These are phyloP conservation scores for Clarias batrachus DNA, from an alignment of 2,113 vertebrate genomes.

Conservation along the genomic window DNA sequence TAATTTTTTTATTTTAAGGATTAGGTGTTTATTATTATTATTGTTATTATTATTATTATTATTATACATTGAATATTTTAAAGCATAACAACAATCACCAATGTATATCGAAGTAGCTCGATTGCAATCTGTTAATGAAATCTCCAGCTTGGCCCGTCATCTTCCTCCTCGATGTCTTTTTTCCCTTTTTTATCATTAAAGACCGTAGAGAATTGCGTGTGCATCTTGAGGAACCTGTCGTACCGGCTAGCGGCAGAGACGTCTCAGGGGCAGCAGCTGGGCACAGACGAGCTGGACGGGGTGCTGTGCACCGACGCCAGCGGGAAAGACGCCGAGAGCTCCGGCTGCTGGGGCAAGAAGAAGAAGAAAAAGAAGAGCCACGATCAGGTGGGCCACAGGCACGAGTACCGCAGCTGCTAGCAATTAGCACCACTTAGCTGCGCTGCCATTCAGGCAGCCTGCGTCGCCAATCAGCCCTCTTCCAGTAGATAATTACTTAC, in stretches of 20 bases:
- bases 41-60: no score
- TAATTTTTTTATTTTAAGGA: not conserved
- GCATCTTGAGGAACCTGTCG: conserved; percentile 98
- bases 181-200: conserved; percentile 53
- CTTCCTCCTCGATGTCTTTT: conserved; percentile 3
- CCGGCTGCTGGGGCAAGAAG: conserved; percentile 98
- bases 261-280: conserved; percentile 96
- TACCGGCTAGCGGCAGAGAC: conserved; percentile 98
- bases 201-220: conserved; percentile 99
- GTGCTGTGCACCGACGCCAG: conserved; percentile 90
- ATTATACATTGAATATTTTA: not conserved
- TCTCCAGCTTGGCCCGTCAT: not conserved
- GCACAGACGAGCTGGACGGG: conserved; percentile 94
- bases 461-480: conserved; percentile 39
- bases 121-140: not conserved
- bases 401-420: conserved; percentile 67
- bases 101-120: not conserved
- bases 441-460: conserved; percentile 35
- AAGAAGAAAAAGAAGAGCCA: conserved; percentile 99
- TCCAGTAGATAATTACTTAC: conserved; percentile 53
- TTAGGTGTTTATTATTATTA: not conserved
- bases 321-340: conserved; percentile 91
- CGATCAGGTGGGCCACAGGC: conserved; percentile 83
- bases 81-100: not conserved
- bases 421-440: conserved; percentile 64